Evolutionary conservation across 2,797 vertebrate species (phyloP).

Genomic region (Nasua narica): DNA sequence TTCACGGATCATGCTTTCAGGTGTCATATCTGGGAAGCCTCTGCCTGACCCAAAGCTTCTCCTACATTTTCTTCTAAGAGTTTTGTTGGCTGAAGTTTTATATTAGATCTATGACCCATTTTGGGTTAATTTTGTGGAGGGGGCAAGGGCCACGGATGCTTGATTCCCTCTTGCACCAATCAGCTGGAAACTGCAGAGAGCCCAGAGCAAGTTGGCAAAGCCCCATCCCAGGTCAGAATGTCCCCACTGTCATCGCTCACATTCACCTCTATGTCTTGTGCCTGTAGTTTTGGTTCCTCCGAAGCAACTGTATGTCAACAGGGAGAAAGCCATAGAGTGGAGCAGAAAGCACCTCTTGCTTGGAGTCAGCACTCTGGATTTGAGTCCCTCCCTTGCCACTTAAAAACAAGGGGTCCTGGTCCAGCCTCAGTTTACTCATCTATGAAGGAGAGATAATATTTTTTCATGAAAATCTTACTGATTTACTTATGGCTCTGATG

Average conservation of each 20-base stretch:
- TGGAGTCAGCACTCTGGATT: not conserved
- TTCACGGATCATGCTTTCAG: not conserved
- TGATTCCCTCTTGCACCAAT: not conserved
- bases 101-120: not conserved
- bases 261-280: rapidly evolving
- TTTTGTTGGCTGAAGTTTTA: not conserved
- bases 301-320: not conserved
- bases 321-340: not conserved
- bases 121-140: not conserved
- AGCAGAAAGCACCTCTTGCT: not conserved
- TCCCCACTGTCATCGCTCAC: no score
- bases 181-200: not conserved
- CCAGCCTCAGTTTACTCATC: not conserved
- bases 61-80: not conserved
- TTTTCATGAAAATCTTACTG: not conserved
- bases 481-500: not conserved
- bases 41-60: not conserved
- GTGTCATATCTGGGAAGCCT: not conserved
- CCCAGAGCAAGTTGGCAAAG: rapidly evolving
- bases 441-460: not conserved
- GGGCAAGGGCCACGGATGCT: not conserved
- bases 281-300: not conserved
- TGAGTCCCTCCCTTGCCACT: not conserved
- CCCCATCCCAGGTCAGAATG: rapidly evolving
- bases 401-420: not conserved